Percentiles rank a stretch among this genome's conserved stretches.
These are phyloP conservation scores for Drosophila paranaensis DNA, from an alignment of 2,888 invertebrate species.

Conservation along the genomic window DNA sequence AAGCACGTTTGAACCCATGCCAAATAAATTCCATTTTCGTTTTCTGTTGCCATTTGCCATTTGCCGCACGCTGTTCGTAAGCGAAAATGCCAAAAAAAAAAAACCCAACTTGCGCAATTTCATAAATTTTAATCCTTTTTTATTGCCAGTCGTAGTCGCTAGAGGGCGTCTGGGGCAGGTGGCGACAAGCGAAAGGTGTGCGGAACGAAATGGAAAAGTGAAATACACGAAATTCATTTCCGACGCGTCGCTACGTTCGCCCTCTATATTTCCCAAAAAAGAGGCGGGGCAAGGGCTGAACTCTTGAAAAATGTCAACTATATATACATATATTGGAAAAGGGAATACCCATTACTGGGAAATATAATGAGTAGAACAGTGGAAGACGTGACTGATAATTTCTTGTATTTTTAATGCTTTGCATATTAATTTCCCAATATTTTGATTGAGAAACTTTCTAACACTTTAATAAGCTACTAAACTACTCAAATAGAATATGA, in stretches of 20 bases:
- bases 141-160: constrained; percentile 59
- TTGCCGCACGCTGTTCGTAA: constrained; percentile 37
- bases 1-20: constrained; percentile 48
- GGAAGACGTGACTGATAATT: not conserved
- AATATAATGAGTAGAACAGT: not conserved
- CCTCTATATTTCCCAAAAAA: constrained; percentile 6
- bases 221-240: constrained; percentile 77
- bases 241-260: constrained; percentile 40
- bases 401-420: not conserved
- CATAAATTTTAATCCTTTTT: constrained; percentile 81
- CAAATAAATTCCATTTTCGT: constrained; percentile 54
- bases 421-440: not conserved
- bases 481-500: too few relatives aligned
- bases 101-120: constrained; percentile 71
- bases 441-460: not conserved
- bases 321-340: not conserved
- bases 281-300: not conserved
- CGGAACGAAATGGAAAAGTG: constrained; percentile 66
- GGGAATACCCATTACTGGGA: constrained; percentile 19
- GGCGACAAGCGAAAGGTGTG: constrained; percentile 40
- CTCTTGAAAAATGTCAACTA: constrained; percentile 19
- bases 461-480: too few relatives aligned
- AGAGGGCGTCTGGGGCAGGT: not conserved
- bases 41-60: constrained; percentile 38
- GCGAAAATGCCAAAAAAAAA: constrained; percentile 47